Base-by-base conservation (phyloP, 2,113 vertebrate species). In the Vanacampus margaritifer region DNA sequence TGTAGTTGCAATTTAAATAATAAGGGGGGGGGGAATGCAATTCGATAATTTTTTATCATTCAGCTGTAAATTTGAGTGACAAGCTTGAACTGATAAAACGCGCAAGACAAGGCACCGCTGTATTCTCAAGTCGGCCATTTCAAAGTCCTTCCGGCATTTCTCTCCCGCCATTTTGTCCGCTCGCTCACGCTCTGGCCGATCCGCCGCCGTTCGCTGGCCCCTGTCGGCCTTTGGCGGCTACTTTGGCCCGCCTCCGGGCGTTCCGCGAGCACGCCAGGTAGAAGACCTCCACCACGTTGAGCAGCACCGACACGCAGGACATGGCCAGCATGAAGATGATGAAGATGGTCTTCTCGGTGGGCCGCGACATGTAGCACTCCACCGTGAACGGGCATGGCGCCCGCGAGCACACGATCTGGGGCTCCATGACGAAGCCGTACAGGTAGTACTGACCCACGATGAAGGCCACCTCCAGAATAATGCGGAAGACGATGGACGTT, bases 311-410 rank as follows among this genome's bases (percentile, higher is more conserved):
- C 26, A 96, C 57, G n/a, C 94, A 97, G 59, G 95, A 92, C 83
- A 90, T 58, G 0, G 54, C 86, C 26, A 92, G 84, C 91, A 92
- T 92, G 78, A 92, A 92, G 84, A 92, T 73, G 88, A 98, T 97
- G 90, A 98, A 98, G 82, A 98, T 91, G 71, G 95, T 97, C 88
- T 98, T 98, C 86, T 98, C 97, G 0, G 96, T 98, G 76, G 97
- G 97, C 26, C 97, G 91, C 0, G 97, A 98, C 92, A 98, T 97
- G 89, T 91, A 98, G 81, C 96, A 98, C 89, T 98, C 97, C 5
- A 98, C 97, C 0, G 92, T 94, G 87, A 94, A 94, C 43, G 96
- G 96, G 73, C 96, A 98, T 11, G 96, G 96, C 24, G 88, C 91
- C 13, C 93, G 87, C 75, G 91, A 86, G 73, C 97, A 98, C 26